Conservation (phyloP, 2,797 vertebrate species). For the Microhierax caerulescens region DNA sequence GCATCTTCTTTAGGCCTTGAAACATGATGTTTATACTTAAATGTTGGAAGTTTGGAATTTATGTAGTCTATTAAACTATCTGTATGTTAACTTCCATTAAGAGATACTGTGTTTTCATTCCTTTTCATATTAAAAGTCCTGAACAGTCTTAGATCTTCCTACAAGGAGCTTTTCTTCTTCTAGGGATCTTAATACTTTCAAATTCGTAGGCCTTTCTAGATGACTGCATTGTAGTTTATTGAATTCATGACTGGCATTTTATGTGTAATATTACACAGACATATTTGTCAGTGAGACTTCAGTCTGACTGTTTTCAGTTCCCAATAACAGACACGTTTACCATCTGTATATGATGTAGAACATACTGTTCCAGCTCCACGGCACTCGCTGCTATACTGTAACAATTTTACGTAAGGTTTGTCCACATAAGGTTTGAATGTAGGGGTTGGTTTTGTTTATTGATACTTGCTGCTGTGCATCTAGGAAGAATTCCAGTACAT, state of each 20-base stretch:
- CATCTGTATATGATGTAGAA: background rate
- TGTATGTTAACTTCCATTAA: background rate
- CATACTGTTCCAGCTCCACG: background rate
- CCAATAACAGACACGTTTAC: background rate
- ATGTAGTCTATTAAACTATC: background rate
- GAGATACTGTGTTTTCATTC: background rate
- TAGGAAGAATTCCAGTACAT: background rate
- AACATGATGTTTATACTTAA: background rate
- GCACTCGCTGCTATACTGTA: background rate
- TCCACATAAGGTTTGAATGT: fast-evolving
- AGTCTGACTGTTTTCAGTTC: background rate
- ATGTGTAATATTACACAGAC: background rate
- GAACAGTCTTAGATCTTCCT: background rate
- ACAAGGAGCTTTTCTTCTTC: background rate
- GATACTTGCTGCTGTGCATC: background rate
- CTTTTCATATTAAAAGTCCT: background rate
- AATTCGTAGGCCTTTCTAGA: background rate
- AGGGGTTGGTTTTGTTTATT: background rate
- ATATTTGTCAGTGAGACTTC: background rate
- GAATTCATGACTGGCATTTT: background rate
- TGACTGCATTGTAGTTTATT: background rate
- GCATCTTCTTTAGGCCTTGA: background rate
- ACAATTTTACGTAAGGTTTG: background rate
- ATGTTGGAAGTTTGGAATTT: background rate
- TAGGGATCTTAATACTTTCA: background rate